Conservation (phyloP, 2,113 vertebrate genomes). For the Cheirogaleus medius region DNA sequence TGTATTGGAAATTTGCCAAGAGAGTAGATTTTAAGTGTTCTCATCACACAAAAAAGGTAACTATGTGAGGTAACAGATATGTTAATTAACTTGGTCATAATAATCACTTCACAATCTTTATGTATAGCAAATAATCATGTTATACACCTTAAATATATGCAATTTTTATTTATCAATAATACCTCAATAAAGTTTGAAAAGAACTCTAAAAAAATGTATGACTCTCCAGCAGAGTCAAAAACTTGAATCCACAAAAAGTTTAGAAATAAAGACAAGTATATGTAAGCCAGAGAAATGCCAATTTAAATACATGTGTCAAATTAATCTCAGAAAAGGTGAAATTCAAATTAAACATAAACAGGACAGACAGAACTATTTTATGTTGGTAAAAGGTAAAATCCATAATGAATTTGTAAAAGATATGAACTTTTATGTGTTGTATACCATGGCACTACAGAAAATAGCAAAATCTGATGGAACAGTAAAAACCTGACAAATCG, state of each 20-base stretch:
- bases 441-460: background rate
- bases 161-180: background rate
- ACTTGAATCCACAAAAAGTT: background rate
- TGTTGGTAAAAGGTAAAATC: background rate
- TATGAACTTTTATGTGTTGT: background rate
- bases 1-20: background rate
- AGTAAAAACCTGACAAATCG: background rate
- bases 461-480: background rate
- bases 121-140: background rate
- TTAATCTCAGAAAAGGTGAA: background rate
- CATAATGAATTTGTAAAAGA: background rate
- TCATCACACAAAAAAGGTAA: background rate
- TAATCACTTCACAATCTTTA: background rate
- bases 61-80: background rate
- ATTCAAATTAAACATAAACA: background rate
- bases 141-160: background rate
- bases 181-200: background rate
- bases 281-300: background rate
- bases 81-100: background rate
- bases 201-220: background rate
- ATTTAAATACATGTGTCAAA: background rate
- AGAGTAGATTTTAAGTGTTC: background rate
- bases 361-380: background rate
- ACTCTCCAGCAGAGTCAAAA: background rate
- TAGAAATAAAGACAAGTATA: background rate